Percentiles rank a stretch among this genome's conserved stretches.
phyloP scores from a whole-genome alignment of 2,888 invertebrate species.

The Ypsolopha scabrella region DNA sequence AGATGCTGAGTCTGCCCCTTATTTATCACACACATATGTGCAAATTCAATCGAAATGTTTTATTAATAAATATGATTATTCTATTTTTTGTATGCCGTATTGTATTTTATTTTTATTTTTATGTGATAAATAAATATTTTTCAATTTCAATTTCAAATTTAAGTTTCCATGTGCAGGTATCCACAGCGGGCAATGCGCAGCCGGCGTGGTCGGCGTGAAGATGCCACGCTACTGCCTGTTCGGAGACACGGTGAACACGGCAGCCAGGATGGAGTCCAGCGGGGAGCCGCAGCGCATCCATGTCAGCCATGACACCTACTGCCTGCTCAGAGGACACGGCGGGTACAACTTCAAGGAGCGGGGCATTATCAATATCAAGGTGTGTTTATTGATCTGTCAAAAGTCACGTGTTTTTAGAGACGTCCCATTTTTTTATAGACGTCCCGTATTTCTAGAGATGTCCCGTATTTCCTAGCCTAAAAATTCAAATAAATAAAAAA shows the following conservation, averaged over 20 bases:
- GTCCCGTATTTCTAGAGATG: not conserved
- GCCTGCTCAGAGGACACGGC: slow-evolving; percentile 75
- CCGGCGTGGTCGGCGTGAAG: slow-evolving; percentile 85
- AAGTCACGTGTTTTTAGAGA: not conserved
- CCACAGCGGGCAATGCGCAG: slow-evolving; percentile 78
- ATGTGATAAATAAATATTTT: no score
- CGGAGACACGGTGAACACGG: slow-evolving; percentile 87
- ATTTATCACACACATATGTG: no score
- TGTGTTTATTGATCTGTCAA: slow-evolving; percentile 32
- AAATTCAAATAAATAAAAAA: no score
- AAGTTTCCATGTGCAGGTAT: slow-evolving; percentile 33
- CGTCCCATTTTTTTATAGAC: not conserved
- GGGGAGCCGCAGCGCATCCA: slow-evolving; percentile 82
- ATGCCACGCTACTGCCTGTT: slow-evolving; percentile 89
- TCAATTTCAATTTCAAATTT: no score
- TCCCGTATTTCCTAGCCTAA: not conserved
- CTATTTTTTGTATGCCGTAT: no score
- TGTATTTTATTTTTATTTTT: no score
- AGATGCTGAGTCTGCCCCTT: no score
- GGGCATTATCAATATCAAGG: slow-evolving; percentile 81
- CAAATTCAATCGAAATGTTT: no score
- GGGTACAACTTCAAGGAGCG: slow-evolving; percentile 81
- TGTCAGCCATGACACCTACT: slow-evolving; percentile 78
- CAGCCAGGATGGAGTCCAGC: slow-evolving; percentile 83
- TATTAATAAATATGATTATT: no score